Base-by-base conservation (phyloP, 2,888 invertebrate species). In the Branchipolynoe longqiensis region DNA sequence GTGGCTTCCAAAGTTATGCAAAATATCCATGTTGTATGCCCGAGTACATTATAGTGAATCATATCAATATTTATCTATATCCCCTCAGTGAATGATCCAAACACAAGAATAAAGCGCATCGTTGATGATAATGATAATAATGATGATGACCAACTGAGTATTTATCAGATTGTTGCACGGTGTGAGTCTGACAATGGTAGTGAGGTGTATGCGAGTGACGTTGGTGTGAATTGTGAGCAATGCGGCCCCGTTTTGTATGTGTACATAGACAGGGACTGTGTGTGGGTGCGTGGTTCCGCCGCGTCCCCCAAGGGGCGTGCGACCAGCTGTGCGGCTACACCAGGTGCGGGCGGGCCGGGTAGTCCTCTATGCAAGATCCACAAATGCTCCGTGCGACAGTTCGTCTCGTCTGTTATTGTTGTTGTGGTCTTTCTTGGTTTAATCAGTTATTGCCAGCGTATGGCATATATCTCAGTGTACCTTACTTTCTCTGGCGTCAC, bases 371-470 rank as follows among this genome's bases (percentile, higher is more conserved):
- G 69, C 69, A 69, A 69, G 69, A 69, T 36, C 38, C 69, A 33
- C 69, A 4, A 38, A 69, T 36, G 14, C 69, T 38, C 36, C 36
- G 69, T 69, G 33, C 69, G 69, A 69, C 69, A 69, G 36, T 38
- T 69, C 28, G 78, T 78, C 78, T 78, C 78, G 78, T 78, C 41
- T 78, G 78, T 78, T 78, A 54, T 78, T 78, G 78, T 78, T 78
- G 78, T 78, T 31, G 78, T 78, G 54, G 41, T 54, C 25, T 48
- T 78, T 78, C 54, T 78, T 78, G 25, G 78, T 78, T 78, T 48
- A 31, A 54, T 78, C 54, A 78, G 41, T 78, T 78, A 38, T 78
- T 78, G 78, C 54, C 41, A 31, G 38, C 38, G 38, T 69, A 69
- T 36, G 69, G 38, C 69, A 33, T 69, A 38, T 69, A 69, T 36